Evolutionary conservation across 2,113 vertebrate species (phyloP), one percentile per base, ranked within the genome.

Genomic region (Otis tarda): DNA sequence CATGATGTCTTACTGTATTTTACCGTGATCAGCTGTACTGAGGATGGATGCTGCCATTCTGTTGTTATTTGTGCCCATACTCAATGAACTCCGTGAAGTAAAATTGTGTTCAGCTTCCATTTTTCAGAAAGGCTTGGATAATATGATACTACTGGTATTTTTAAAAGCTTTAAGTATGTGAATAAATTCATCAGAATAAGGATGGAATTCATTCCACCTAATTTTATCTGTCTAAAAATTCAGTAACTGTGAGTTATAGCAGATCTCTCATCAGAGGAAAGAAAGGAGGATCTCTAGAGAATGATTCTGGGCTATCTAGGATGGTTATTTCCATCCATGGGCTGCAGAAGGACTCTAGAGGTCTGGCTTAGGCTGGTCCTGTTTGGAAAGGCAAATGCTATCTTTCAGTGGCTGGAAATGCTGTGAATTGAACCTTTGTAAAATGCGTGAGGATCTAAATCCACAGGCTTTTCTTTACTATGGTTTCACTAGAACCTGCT

Each of bases 161-260:
- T 80, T 19, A 28, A 91, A 88, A 61, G 19, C 30, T 65, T 89
- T 70, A 41, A 49, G 33, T 53, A 53, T 73, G 53, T 69, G 63
- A 91, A 69, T 65, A 69, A 52, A 77, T 60, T 37, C 28, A 82
- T 33, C 14, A 70, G 70, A 60, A 67, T 41, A 87, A 80, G 59
- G 57, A 64, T 86, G 50, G 56, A 87, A 87, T 87, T 80, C 3
- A 68, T 95, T 76, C 21, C 63, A 80, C 43, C 33, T 83, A 33
- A 76, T 50, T 86, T 95, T 79, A 41, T 85, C 65, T 75, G 28
- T 79, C 45, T 94, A 75, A 94, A 95, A 85, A 64, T 56, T 28
- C 59, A 74, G 12, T 12, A 39, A 43, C 49, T 76, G 39, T 37
- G 41, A 80, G 63, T 64, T 81, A 68, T 5, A 24, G 53, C 9